Conservation (phyloP, 2,113 vertebrate genomes). For the Pituophis catenifer region DNA sequence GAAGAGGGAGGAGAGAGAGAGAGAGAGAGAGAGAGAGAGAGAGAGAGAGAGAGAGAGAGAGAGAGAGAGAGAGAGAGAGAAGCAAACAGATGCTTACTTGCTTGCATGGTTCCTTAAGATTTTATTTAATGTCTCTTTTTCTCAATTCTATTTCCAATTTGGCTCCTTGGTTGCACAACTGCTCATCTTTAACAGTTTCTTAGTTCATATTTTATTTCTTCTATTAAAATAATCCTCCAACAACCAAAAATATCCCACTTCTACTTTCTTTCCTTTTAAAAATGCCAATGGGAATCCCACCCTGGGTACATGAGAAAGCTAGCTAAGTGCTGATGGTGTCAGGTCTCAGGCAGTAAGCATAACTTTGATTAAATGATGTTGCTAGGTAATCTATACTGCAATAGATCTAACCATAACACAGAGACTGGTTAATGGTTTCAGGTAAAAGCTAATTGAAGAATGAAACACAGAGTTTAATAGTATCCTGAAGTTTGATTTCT, state of each 20-base stretch:
- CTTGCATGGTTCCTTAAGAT: neutral
- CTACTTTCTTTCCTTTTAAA: neutral
- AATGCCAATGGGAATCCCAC: neutral
- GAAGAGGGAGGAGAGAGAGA: too few relatives aligned
- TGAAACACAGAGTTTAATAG: neutral
- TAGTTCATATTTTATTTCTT: neutral
- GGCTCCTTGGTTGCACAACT: neutral
- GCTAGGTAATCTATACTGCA: neutral
- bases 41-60: too few relatives aligned
- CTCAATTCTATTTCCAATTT: neutral
- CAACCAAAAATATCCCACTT: neutral
- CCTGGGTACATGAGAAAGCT: neutral
- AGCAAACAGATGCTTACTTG: neutral
- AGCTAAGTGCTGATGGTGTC: neutral
- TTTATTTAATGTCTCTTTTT: neutral
- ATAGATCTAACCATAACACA: neutral
- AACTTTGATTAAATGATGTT: neutral
- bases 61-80: neutral
- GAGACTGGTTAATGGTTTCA: neutral
- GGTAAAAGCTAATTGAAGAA: neutral
- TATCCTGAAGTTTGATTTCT: neutral
- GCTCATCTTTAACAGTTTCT: neutral
- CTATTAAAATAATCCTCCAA: neutral
- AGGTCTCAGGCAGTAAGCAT: neutral
- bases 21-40: too few relatives aligned